Percentiles rank a stretch among this genome's conserved stretches.
Evolutionary conservation across 2,888 invertebrate genomes (phyloP).

Genomic region (Anticlea derivata): DNA sequence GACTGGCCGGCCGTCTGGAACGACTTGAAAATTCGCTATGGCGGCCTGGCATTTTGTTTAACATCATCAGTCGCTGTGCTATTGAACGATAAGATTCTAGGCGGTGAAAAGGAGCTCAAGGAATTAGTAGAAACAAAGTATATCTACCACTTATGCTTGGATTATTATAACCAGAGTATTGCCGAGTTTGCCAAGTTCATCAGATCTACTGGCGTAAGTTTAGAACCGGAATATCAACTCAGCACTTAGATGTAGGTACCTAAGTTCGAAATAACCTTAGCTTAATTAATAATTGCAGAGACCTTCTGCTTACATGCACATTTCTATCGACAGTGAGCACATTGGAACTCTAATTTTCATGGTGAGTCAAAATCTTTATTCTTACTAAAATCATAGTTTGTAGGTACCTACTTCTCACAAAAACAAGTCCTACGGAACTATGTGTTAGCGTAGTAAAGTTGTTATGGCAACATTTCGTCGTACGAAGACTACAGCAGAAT

Average conservation of each 20-base stretch:
- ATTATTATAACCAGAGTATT: slow-evolving; percentile 73
- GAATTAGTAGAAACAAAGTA: slow-evolving; percentile 71
- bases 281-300: slow-evolving; percentile 83
- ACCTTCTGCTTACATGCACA: slow-evolving; percentile 80
- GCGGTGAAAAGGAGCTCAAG: slow-evolving; percentile 77
- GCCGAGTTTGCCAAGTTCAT: slow-evolving; percentile 70
- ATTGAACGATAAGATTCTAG: slow-evolving; percentile 75
- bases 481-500: too few relatives aligned
- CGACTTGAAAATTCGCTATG: slow-evolving; percentile 66
- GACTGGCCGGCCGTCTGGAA: slow-evolving; percentile 69
- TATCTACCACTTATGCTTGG: slow-evolving; percentile 62
- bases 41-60: slow-evolving; percentile 72
- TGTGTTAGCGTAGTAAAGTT: too few relatives aligned
- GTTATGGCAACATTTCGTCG: too few relatives aligned
- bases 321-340: slow-evolving; percentile 67
- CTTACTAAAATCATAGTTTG: too few relatives aligned
- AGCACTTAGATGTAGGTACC: neutral
- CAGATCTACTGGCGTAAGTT: slow-evolving; percentile 67
- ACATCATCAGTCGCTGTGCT: slow-evolving; percentile 75
- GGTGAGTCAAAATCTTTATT: slow-evolving; percentile 61
- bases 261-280: too few relatives aligned
- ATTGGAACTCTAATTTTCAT: slow-evolving; percentile 84
- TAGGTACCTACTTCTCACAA: too few relatives aligned
- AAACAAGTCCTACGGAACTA: too few relatives aligned
- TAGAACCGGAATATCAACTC: too few relatives aligned